Conservation (phyloP, 2,797 vertebrate species). For the Myoxocephalus aenaeus region DNA sequence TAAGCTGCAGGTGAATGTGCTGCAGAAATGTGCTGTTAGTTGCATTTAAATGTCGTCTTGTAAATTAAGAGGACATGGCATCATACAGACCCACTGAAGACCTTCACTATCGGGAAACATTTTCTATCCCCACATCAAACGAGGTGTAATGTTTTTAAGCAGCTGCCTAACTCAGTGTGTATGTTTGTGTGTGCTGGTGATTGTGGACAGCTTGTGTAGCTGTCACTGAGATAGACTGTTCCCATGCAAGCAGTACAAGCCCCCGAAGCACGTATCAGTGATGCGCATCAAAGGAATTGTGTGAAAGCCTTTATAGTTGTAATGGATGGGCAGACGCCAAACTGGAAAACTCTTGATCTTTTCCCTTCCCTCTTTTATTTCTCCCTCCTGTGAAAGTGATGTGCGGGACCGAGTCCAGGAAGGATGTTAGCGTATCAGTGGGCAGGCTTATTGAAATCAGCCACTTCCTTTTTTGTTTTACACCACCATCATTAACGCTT, state of each 20-base stretch:
- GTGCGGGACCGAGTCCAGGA: constrained; percentile 67
- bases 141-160: constrained; percentile 60
- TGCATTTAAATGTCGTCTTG: constrained; percentile 68
- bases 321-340: constrained; percentile 72
- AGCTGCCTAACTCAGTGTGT: constrained; percentile 40
- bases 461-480: constrained; percentile 55
- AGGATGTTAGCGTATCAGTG: constrained; percentile 61
- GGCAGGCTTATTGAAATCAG: constrained; percentile 64
- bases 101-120: constrained; percentile 60
- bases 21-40: constrained; percentile 71
- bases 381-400: constrained; percentile 69
- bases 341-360: constrained; percentile 73
- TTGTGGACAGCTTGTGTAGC: constrained; percentile 54
- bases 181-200: constrained; percentile 8
- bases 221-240: constrained; percentile 76
- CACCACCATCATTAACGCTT: constrained; percentile 67
- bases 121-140: constrained; percentile 52
- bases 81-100: constrained; percentile 63
- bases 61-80: constrained; percentile 64
- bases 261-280: constrained; percentile 69
- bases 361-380: constrained; percentile 68
- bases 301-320: constrained; percentile 75
- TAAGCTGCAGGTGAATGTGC: constrained; percentile 78
- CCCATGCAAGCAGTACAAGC: constrained; percentile 68
- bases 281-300: constrained; percentile 74